These are phyloP conservation scores for Diachasma alloeum DNA, from an alignment of 1,140 invertebrate species.

Conservation along the genomic window DNA sequence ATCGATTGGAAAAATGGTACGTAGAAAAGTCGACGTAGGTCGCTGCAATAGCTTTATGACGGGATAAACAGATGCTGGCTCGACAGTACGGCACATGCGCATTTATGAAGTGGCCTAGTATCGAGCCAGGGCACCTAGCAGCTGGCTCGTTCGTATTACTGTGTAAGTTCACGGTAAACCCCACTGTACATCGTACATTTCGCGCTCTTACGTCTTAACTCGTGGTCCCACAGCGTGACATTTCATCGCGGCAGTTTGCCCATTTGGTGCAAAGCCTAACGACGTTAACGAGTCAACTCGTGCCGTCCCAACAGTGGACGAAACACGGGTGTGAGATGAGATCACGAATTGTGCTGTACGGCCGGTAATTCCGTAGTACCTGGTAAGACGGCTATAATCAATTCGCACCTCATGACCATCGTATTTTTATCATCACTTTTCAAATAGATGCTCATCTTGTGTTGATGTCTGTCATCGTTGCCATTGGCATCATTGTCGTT, in stretches of 20 bases:
- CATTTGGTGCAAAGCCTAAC: not conserved
- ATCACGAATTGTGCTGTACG: constrained; percentile 33
- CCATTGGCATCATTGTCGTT: too few species aligned
- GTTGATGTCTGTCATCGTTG: too few species aligned
- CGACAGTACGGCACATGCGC: constrained; percentile 53
- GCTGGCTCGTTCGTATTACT: constrained; percentile 49
- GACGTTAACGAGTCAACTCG: constrained; percentile 13
- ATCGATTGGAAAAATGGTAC: not conserved
- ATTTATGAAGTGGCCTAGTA: constrained; percentile 51
- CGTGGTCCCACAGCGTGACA: not conserved
- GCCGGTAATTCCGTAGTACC: constrained; percentile 52
- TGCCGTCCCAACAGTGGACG: constrained; percentile 3
- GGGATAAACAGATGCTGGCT: not conserved
- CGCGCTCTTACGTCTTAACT: constrained; percentile 1
- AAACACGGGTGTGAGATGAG: constrained; percentile 31
- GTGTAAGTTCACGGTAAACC: constrained; percentile 16
- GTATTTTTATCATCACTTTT: not conserved
- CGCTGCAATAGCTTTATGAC: not conserved
- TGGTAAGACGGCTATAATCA: constrained; percentile 49
- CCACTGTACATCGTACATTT: not conserved
- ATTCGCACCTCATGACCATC: not conserved
- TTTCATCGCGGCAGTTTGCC: not conserved
- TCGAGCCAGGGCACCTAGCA: constrained; percentile 58
- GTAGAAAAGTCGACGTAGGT: not conserved
- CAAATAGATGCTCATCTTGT: too few species aligned